Conservation (phyloP, 30 jellyfish, hydroid and myxozoan species). For the Hydra vulgaris region DNA sequence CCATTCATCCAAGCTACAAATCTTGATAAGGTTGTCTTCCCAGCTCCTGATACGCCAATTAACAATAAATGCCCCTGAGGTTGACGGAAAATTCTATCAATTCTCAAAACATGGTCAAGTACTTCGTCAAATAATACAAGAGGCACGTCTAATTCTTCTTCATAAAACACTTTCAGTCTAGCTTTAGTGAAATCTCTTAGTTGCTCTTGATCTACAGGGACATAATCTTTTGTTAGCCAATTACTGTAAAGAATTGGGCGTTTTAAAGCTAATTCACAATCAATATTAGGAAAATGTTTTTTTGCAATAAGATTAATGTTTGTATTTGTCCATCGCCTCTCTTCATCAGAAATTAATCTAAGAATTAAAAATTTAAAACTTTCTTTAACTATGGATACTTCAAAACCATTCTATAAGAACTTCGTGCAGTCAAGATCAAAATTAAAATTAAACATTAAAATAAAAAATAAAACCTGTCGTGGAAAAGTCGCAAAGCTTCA, state of each 20-base stretch:
- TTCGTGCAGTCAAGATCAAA: not conserved
- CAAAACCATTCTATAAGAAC: too few relatives aligned
- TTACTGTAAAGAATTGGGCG: constrained; percentile 95
- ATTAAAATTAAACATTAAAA: not conserved
- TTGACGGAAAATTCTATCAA: constrained; percentile 92
- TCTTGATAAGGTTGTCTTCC: constrained; percentile 91
- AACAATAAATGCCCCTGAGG: constrained; percentile 92
- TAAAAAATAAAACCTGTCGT: constrained; percentile 62
- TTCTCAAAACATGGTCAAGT: constrained; percentile 89
- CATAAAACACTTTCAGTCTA: constrained; percentile 90
- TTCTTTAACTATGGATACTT: too few relatives aligned
- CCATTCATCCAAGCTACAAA: constrained; percentile 99
- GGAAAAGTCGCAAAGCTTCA: constrained; percentile 95
- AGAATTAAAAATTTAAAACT: not conserved
- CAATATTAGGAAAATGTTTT: constrained; percentile 92
- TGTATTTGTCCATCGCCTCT: constrained; percentile 84
- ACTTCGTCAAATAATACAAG: constrained; percentile 91
- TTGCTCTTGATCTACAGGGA: constrained; percentile 90
- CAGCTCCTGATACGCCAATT: constrained; percentile 99
- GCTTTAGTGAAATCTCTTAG: constrained; percentile 83
- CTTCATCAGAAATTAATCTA: constrained; percentile 86
- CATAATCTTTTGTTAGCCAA: constrained; percentile 94
- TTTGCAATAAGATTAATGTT: constrained; percentile 76
- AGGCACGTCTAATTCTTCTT: constrained; percentile 97
- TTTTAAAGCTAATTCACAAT: constrained; percentile 48